Base-by-base conservation (phyloP, 2,113 vertebrate species). In the Nasalis larvatus region DNA sequence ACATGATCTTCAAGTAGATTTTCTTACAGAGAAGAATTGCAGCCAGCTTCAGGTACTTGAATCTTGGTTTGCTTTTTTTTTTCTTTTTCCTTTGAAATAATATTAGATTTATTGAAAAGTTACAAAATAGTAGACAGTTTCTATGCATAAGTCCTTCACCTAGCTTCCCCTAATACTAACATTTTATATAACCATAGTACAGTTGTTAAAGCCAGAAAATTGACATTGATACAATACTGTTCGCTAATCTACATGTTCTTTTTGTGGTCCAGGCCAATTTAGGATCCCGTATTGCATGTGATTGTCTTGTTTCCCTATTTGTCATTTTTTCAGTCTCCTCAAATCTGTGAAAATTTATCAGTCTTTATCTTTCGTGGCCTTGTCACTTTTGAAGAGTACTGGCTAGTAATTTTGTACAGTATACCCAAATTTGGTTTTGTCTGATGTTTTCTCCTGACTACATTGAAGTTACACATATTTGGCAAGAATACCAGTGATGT, bases 1-100 rank as follows among this genome's bases (percentile, higher is more conserved):
- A 97, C 99, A 99, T 45, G 99, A 99, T 98, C 99, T 99, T 47
- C 99, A 99, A 94, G 98, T 99, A 94, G 99, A 99, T 98, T 99
- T 99, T 89, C 99, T 99, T 87, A 98, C 98, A 52, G 99, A 99
- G 98, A 99, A 99, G 97, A 99, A 99, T 98, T 99, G 98, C 84
- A 97, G 93, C 45, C 99, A 99, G 87, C 98, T 99, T 37, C 98
- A 99, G 98, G 99, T 99, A 93, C 68, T 98, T 69, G 4, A 3
- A 93, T 66, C 45, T 91, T 4, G 92, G 1, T 52, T 86, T n/a
- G 35, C 6, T 92, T 30, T 8, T 20, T 86, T 47, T 96, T 45
- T 76, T 9, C 20, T 68, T 95, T 73, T 1, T 12, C 40, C 20
- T 94, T 92, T 63, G 85, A 60, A 82, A 45, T 96, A 49, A 78